Conservation (phyloP, 2,113 vertebrate genomes). For the Neodontobutis hainanensis region DNA sequence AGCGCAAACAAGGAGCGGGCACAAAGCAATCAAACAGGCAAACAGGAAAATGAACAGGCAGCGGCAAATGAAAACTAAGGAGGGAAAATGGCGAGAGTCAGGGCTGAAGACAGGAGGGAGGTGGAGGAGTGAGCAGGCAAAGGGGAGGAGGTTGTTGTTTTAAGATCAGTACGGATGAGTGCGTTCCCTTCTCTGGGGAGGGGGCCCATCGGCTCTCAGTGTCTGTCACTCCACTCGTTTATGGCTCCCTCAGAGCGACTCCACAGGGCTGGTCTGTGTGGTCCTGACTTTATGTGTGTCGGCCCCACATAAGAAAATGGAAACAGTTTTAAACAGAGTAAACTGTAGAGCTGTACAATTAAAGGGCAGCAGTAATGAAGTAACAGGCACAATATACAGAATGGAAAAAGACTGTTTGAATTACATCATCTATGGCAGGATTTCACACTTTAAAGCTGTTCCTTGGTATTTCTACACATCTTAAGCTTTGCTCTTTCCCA, state of each 20-base stretch:
- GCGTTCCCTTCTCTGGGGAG: slow-evolving; percentile 71
- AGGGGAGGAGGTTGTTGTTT: slow-evolving; percentile 76
- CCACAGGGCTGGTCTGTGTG: slow-evolving; percentile 25
- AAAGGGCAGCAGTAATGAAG: slow-evolving; percentile 1
- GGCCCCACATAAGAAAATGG: slow-evolving; percentile 35
- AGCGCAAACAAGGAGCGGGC: slow-evolving; percentile 37
- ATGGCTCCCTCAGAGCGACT: slow-evolving; percentile 55
- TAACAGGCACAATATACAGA: background rate
- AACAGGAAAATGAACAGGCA: slow-evolving; percentile 18
- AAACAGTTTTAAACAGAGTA: slow-evolving; percentile 41
- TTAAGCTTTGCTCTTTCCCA: too few species aligned
- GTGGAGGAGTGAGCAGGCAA: slow-evolving; percentile 34
- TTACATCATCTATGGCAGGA: background rate
- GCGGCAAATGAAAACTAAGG: slow-evolving; percentile 34
- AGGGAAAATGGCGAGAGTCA: slow-evolving; percentile 20
- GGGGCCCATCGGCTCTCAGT: slow-evolving; percentile 67
- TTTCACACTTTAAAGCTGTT: too few species aligned
- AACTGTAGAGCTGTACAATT: slow-evolving; percentile 60
- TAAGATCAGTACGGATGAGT: slow-evolving; percentile 83
- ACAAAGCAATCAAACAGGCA: slow-evolving; percentile 29
- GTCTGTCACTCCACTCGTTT: slow-evolving; percentile 76
- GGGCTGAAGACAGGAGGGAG: slow-evolving; percentile 7
- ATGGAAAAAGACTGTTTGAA: background rate
- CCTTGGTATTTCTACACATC: too few species aligned
- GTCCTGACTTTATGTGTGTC: slow-evolving; percentile 19